Evolutionary conservation across 2,113 vertebrate genomes (phyloP), one percentile per base, ranked within the genome.

Genomic region (Deroptyus accipitrinus): DNA sequence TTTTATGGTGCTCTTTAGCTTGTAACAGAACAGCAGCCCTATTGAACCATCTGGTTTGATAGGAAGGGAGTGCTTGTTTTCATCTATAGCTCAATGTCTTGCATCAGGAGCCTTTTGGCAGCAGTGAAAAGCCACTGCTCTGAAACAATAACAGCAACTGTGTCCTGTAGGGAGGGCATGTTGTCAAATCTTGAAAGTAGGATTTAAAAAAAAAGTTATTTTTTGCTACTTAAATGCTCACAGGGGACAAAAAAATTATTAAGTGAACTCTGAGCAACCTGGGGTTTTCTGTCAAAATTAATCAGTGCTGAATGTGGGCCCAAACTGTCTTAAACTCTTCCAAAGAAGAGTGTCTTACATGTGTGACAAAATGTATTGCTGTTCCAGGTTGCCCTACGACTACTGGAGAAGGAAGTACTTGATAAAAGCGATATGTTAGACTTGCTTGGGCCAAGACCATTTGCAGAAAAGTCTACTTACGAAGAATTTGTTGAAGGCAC

Each of bases 401-500:
- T 99, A 9, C 96, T 99, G 85, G 99, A 99, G 94, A 99, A 98
- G 78, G 99, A 99, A 96, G 99, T 99, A 33, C 98, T 99, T 62
- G 99, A 99, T 95, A 99, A 99, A 97, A 98, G 95, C 0, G 99
- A 99, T 95, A 99, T 99, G 99, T 81, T 99, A 57, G 98, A 99
- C 90, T 97, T 99, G 67, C 97, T 99, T 89, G 99, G 99, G 17
- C 97, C 97, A 15, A 98, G 99, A 79, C 99, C 99, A 0, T 99
- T 99, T 80, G 98, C 98, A 1, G 99, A 99, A 84, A 99, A 99
- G 96, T 99, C 99, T 18, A 99, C 99, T 0, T 99, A 99, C 0
- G 99, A 99, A 96, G 99, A 99, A 37, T 99, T 99, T 95, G 99
- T 99, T 66, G 99, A 99, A 97, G 99, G 99, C 55, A 99, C 99